Evolutionary conservation across 1,140 invertebrate genomes (phyloP).

Genomic region (Mya arenaria): DNA sequence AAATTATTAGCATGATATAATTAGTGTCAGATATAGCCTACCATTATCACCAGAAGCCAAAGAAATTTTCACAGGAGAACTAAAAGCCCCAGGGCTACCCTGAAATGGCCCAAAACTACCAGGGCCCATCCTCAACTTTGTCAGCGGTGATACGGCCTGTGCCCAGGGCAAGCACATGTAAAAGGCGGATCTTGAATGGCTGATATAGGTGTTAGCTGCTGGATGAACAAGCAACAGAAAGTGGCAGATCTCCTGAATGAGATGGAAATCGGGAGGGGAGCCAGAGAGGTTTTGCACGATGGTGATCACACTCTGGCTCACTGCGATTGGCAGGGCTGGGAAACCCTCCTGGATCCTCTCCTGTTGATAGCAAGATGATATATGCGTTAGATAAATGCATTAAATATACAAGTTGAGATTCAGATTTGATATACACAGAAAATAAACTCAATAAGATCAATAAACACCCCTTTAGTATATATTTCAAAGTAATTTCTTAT

Average conservation of each 20-base stretch:
- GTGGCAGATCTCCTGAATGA: conserved; percentile 86
- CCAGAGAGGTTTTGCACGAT: conserved; percentile 86
- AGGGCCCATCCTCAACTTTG: conserved; percentile 42
- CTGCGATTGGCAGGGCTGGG: conserved; percentile 73
- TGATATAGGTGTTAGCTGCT: conserved; percentile 88
- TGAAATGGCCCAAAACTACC: too few relatives aligned
- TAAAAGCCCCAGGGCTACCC: not conserved
- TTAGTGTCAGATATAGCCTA: too few relatives aligned
- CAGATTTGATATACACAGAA: too few relatives aligned
- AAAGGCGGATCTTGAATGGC: conserved; percentile 86
- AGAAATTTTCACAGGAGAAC: conserved; percentile 20
- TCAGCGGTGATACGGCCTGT: conserved; percentile 45
- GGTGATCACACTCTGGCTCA: conserved; percentile 83
- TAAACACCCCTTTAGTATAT: too few relatives aligned
- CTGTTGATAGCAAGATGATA: too few relatives aligned
- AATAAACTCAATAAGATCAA: too few relatives aligned
- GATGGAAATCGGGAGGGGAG: conserved; percentile 85
- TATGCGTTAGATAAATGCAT: too few relatives aligned
- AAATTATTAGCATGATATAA: too few relatives aligned
- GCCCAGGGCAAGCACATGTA: conserved; percentile 83
- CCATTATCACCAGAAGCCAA: not conserved
- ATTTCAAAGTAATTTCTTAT: too few relatives aligned
- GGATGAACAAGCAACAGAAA: conserved; percentile 89
- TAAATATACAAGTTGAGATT: too few relatives aligned
- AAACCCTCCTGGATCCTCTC: conserved; percentile 84